These are phyloP conservation scores for Drosophila pectinifera DNA, from an alignment of 1,140 invertebrate species.

Conservation along the genomic window DNA sequence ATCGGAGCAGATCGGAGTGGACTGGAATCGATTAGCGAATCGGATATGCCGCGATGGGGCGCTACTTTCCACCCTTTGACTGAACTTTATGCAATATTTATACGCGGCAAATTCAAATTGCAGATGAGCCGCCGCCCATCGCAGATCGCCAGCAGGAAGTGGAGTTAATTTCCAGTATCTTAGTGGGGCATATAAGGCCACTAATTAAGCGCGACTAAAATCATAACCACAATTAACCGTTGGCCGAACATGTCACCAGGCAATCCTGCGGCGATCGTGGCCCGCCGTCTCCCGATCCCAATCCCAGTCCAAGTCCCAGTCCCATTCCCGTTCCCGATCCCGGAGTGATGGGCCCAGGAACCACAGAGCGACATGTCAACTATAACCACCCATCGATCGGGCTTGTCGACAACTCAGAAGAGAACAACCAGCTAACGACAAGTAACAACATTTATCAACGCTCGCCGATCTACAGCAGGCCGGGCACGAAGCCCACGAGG, in stretches of 20 bases:
- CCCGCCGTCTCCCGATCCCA: neutral
- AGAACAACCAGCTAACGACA: slow-evolving; percentile 71
- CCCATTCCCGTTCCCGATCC: too few relatives aligned
- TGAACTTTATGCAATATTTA: slow-evolving; percentile 73
- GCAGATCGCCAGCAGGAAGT: slow-evolving; percentile 66
- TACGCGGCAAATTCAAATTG: slow-evolving; percentile 70
- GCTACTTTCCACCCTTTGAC: slow-evolving; percentile 68
- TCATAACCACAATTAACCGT: slow-evolving; percentile 80
- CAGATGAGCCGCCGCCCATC: slow-evolving; percentile 18
- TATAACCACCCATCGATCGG: slow-evolving; percentile 82
- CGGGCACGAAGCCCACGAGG: slow-evolving; percentile 58
- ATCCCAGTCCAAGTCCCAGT: slow-evolving; percentile 6
- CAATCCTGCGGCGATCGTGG: slow-evolving; percentile 30
- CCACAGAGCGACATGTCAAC: slow-evolving; percentile 79
- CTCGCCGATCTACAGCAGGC: slow-evolving; percentile 73
- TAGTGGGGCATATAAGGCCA: slow-evolving; percentile 13
- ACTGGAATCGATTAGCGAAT: slow-evolving; percentile 73
- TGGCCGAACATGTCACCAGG: slow-evolving; percentile 30
- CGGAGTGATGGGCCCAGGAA: slow-evolving; percentile 54
- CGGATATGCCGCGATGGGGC: slow-evolving; percentile 53
- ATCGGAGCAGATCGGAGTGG: slow-evolving; percentile 15
- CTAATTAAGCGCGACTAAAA: slow-evolving; percentile 63
- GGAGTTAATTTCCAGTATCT: slow-evolving; percentile 28
- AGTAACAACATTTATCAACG: slow-evolving; percentile 84
- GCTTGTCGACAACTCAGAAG: slow-evolving; percentile 62